Evolutionary conservation across 2,888 invertebrate species (phyloP).

Genomic region (Chrysodeixis includens): DNA sequence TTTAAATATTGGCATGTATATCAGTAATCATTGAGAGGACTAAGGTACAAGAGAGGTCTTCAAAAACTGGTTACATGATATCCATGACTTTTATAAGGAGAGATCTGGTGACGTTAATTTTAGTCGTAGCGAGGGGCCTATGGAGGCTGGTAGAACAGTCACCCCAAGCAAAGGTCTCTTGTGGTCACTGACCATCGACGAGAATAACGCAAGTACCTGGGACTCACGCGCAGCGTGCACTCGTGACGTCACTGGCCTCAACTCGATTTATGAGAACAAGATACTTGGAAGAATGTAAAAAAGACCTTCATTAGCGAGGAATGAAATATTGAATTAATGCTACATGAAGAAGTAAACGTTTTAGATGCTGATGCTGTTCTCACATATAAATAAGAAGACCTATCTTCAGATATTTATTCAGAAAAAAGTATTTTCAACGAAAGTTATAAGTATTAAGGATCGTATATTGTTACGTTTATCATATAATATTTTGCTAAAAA

Average conservation of each 20-base stretch:
- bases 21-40: slow-evolving; percentile 58
- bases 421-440: too few species aligned
- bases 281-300: slow-evolving; percentile 50
- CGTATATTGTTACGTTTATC: too few species aligned
- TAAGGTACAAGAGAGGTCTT: slow-evolving; percentile 66
- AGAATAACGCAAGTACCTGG: slow-evolving; percentile 85
- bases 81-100: slow-evolving; percentile 65
- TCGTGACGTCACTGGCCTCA: slow-evolving; percentile 76
- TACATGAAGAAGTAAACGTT: slow-evolving; percentile 22
- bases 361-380: slow-evolving; percentile 18
- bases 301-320: slow-evolving; percentile 42
- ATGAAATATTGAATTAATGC: slow-evolving; percentile 41
- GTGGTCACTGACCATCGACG: slow-evolving; percentile 87
- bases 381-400: slow-evolving; percentile 32
- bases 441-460: too few species aligned
- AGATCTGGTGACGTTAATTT: slow-evolving; percentile 55
- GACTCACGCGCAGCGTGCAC: slow-evolving; percentile 68
- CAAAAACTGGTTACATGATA: slow-evolving; percentile 62
- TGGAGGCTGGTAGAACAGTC: slow-evolving; percentile 80
- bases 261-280: slow-evolving; percentile 66
- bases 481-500: not conserved
- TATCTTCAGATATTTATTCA: too few species aligned
- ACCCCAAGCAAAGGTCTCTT: slow-evolving; percentile 85
- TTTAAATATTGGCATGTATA: slow-evolving; percentile 27
- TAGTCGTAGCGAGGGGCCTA: slow-evolving; percentile 59